Evolutionary conservation across 1,140 invertebrate genomes (phyloP).

Genomic region (Cardiocondyla obscurior): DNA sequence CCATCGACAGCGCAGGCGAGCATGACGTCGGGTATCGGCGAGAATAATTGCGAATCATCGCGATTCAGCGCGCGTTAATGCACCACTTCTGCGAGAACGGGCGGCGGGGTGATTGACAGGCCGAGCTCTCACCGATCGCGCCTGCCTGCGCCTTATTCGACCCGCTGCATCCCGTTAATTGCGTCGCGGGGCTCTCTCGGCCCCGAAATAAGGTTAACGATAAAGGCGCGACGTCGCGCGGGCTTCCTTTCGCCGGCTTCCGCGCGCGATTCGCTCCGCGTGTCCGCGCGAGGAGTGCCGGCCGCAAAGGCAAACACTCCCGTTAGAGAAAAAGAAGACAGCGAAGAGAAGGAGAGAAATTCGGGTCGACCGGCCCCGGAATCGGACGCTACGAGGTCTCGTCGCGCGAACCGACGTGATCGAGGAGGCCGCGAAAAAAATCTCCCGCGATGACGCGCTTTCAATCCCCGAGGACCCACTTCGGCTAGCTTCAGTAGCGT

Average conservation of each 20-base stretch:
- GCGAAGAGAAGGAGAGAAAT: neutral
- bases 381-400: constrained; percentile 17
- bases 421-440: constrained; percentile 10
- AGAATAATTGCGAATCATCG: constrained; percentile 47
- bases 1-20: neutral
- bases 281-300: neutral
- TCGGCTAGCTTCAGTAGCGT: constrained; percentile 51
- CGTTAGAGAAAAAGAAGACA: neutral
- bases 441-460: constrained; percentile 51
- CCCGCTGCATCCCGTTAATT: constrained; percentile 52
- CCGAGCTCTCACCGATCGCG: constrained; percentile 33
- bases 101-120: constrained; percentile 45
- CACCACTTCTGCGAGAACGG: constrained; percentile 40
- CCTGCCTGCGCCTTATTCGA: constrained; percentile 48
- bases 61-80: constrained; percentile 37
- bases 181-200: constrained; percentile 33
- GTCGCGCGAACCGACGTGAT: constrained; percentile 36
- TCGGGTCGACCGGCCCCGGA: neutral
- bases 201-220: constrained; percentile 53
- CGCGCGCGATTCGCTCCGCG: constrained; percentile 1
- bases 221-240: constrained; percentile 12
- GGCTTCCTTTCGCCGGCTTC: constrained; percentile 22
- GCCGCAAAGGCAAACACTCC: constrained; percentile 13
- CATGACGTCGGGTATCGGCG: constrained; percentile 5
- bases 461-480: constrained; percentile 50